Evolutionary conservation across 2,888 invertebrate species (phyloP).

Genomic region (Thumatha senex): DNA sequence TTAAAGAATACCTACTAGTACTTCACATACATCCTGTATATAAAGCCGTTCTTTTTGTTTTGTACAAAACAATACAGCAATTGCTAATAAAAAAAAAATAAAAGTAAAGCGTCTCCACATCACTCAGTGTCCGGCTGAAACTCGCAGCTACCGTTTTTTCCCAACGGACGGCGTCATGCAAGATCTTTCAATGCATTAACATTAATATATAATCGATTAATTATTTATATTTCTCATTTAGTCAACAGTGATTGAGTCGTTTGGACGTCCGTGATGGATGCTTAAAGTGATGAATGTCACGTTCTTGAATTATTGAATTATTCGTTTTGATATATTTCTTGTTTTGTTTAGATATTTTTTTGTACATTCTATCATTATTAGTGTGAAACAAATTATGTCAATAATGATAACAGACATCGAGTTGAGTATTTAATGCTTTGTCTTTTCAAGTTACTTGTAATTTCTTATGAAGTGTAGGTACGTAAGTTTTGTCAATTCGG

Average conservation of each 20-base stretch:
- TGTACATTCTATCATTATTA: conserved; percentile 1
- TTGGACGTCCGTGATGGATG: conserved; percentile 51
- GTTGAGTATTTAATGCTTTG: background rate
- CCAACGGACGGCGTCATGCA: conserved; percentile 67
- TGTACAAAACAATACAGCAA: conserved; percentile 22
- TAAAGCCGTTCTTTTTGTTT: conserved; percentile 7
- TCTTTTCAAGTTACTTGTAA: background rate
- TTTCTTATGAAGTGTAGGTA: no score
- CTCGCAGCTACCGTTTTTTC: conserved; percentile 73
- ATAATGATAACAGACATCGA: background rate
- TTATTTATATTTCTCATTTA: conserved; percentile 63
- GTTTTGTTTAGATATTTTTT: conserved; percentile 7
- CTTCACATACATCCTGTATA: no score
- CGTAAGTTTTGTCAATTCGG: no score
- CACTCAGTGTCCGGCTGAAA: conserved; percentile 61
- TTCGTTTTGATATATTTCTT: background rate
- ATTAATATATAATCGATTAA: conserved; percentile 65
- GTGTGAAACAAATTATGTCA: background rate
- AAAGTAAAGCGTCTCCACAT: conserved; percentile 56
- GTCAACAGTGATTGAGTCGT: conserved; percentile 69
- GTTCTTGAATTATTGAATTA: conserved; percentile 22
- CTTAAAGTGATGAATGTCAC: conserved; percentile 27
- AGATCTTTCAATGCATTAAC: conserved; percentile 61
- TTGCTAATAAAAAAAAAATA: conserved; percentile 44
- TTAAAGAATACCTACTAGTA: no score